Percentiles rank a stretch among this genome's conserved stretches.
Conservation (phyloP, 2,888 invertebrate species). For the Leptopilina myrica region DNA sequence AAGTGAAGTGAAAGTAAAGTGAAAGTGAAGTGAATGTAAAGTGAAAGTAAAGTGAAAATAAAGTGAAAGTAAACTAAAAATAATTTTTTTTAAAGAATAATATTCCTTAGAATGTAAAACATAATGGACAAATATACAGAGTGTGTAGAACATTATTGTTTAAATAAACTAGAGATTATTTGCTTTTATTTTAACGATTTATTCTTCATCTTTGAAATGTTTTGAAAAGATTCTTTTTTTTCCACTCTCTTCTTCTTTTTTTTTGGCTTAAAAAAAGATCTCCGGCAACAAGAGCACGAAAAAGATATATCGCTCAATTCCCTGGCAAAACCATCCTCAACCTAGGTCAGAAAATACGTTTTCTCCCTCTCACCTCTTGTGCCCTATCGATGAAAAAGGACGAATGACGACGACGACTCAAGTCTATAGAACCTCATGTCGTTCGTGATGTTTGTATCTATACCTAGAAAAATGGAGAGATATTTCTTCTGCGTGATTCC, state of each 20-base stretch:
- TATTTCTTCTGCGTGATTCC: slow-evolving; percentile 2
- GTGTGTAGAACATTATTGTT: neutral
- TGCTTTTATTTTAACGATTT: neutral
- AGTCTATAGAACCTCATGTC: slow-evolving; percentile 8
- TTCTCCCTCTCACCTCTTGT: neutral
- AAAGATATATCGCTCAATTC: slow-evolving; percentile 25
- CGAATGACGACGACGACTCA: neutral
- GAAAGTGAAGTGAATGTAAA: no score
- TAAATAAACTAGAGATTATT: neutral
- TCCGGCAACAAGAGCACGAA: neutral
- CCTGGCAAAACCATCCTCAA: neutral
- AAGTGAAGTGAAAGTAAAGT: no score
- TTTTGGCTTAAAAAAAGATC: neutral
- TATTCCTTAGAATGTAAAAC: no score
- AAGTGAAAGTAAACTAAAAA: no score
- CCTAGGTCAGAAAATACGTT: slow-evolving; percentile 16
- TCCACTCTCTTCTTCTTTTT: neutral
- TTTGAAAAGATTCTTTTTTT: neutral
- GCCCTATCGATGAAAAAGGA: slow-evolving; percentile 12
- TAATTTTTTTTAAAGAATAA: no score
- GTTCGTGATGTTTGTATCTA: slow-evolving; percentile 18
- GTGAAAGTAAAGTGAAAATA: no score
- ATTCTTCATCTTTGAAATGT: neutral
- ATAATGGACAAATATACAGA: neutral
- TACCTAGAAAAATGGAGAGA: neutral